Conservation (phyloP, 2,888 invertebrate genomes). For the Caradrina clavipalpis region DNA sequence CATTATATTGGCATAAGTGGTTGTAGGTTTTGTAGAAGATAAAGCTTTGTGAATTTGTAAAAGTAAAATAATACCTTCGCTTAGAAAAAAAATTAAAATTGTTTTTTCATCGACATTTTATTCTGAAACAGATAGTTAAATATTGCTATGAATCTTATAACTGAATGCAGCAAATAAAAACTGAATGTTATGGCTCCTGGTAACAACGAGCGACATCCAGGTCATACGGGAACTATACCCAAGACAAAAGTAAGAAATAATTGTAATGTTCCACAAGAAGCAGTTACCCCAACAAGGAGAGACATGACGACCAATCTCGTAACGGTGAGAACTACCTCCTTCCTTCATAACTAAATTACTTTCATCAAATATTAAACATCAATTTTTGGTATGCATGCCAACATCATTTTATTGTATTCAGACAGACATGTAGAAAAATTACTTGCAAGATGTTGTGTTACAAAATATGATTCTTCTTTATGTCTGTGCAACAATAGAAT, state of each 20-base stretch:
- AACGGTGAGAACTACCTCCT: slow-evolving; percentile 76
- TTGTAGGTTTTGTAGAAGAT: slow-evolving; percentile 36
- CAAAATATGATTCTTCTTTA: slow-evolving; percentile 3
- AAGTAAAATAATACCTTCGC: slow-evolving; percentile 31
- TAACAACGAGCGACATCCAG: slow-evolving; percentile 88
- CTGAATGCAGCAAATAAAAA: slow-evolving; percentile 65
- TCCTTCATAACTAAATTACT: neutral
- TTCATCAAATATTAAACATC: slow-evolving; percentile 1
- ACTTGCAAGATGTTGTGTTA: neutral
- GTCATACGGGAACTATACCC: slow-evolving; percentile 93
- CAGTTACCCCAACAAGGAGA: slow-evolving; percentile 91
- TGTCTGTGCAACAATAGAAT: neutral
- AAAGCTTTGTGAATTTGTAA: slow-evolving; percentile 35
- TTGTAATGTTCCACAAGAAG: slow-evolving; percentile 91
- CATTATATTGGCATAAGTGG: slow-evolving; percentile 29
- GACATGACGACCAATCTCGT: slow-evolving; percentile 90
- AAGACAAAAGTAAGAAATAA: slow-evolving; percentile 92
- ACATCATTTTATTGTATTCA: slow-evolving; percentile 8
- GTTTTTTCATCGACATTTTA: slow-evolving; percentile 44
- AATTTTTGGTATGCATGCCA: slow-evolving; percentile 13
- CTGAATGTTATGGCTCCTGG: slow-evolving; percentile 88
- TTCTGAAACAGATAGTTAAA: slow-evolving; percentile 47
- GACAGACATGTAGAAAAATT: neutral
- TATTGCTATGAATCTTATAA: slow-evolving; percentile 64
- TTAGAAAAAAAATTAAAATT: slow-evolving; percentile 29